These are phyloP conservation scores for Dunckerocampus dactyliophorus DNA, from an alignment of 2,113 vertebrate genomes.

Conservation along the genomic window DNA sequence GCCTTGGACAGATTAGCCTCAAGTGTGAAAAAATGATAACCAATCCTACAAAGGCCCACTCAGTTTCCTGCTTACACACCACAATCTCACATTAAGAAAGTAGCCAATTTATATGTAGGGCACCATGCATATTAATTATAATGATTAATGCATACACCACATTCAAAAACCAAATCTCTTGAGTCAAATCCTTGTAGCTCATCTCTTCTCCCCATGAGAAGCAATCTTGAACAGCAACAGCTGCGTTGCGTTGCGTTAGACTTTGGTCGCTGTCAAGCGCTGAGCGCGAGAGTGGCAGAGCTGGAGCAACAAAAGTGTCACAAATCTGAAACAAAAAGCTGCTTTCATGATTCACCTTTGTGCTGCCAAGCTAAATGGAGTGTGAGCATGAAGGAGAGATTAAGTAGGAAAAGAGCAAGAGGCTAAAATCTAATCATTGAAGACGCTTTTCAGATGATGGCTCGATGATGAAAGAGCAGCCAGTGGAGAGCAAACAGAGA, in stretches of 20 bases:
- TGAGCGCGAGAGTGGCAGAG: conserved; percentile 21
- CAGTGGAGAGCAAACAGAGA: conserved; percentile 37
- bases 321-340: conserved; percentile 56
- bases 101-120: conserved; percentile 56
- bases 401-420: conserved; percentile 23
- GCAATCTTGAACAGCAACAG: conserved; percentile 26
- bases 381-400: conserved; percentile 53
- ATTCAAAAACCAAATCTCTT: conserved; percentile 27
- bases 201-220: conserved; percentile 30
- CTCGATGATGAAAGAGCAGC: conserved; percentile 60
- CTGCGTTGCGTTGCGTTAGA: conserved; percentile 34
- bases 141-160: conserved; percentile 56
- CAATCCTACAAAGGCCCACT: conserved; percentile 57
- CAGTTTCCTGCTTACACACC: conserved; percentile 38
- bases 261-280: conserved; percentile 21
- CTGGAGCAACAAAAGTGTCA: conserved; percentile 52
- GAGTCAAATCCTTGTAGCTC: conserved; percentile 29
- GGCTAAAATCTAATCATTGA: conserved; percentile 56
- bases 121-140: conserved; percentile 56
- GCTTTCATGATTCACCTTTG: conserved; percentile 60
- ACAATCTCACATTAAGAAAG: conserved; percentile 68
- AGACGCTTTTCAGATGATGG: conserved; percentile 62
- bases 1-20: conserved; percentile 53
- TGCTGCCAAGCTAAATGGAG: conserved; percentile 41
- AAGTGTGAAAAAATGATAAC: conserved; percentile 69